phyloP scores from a whole-genome alignment of 2,888 invertebrate species.

The Limnephilus rhombicus region DNA sequence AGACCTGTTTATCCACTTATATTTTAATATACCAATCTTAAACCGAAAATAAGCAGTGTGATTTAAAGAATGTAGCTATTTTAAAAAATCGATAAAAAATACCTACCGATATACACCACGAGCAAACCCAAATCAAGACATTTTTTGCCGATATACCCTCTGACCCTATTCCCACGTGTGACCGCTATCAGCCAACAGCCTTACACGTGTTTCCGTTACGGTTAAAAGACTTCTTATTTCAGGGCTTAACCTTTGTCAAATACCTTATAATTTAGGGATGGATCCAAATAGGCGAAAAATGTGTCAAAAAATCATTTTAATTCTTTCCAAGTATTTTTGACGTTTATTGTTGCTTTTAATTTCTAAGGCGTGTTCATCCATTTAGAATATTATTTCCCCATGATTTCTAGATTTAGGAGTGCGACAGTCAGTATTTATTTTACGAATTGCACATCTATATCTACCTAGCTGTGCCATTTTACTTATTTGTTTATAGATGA shows the following conservation, averaged over 20 bases:
- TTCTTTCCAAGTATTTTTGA: background rate
- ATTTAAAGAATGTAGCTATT: too few species aligned
- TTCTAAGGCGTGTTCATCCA: background rate
- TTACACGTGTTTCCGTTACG: conserved; percentile 48
- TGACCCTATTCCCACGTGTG: conserved; percentile 24
- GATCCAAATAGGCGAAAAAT: background rate
- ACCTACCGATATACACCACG: background rate
- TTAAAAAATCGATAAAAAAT: background rate
- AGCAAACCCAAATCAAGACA: background rate
- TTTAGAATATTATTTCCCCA: background rate
- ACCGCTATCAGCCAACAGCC: conserved; percentile 36
- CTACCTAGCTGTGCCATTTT: background rate
- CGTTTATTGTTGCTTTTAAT: background rate
- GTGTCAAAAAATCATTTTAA: conserved; percentile 7
- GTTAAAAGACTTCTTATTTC: conserved; percentile 48
- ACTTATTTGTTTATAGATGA: too few species aligned
- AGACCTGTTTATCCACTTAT: too few species aligned
- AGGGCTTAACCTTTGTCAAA: conserved; percentile 48
- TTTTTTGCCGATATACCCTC: background rate
- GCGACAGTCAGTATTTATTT: background rate
- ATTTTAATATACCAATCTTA: too few species aligned
- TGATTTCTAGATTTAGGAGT: too few species aligned
- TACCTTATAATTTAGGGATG: conserved; percentile 36
- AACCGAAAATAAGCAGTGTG: too few species aligned
- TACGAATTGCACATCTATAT: background rate